Conservation (phyloP, 2,113 vertebrate genomes). For the Actinemys pallida region DNA sequence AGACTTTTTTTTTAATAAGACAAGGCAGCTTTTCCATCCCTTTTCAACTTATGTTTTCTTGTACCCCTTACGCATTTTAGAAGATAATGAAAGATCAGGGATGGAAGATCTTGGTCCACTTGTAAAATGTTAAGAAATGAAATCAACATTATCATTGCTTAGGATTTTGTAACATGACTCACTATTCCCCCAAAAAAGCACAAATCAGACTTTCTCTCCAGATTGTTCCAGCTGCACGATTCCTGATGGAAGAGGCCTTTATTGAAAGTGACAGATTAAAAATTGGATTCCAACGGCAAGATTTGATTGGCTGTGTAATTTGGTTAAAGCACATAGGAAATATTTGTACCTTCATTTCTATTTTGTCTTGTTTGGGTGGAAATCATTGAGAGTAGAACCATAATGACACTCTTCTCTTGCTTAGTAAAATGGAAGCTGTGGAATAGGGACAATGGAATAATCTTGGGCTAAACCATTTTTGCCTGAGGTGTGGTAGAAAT, state of each 20-base stretch:
- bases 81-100: background rate
- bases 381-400: background rate
- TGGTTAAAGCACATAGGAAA: conserved; percentile 36
- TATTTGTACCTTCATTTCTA: background rate
- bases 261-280: conserved; percentile 61
- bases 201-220: conserved; percentile 3
- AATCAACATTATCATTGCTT: background rate
- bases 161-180: background rate
- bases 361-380: background rate
- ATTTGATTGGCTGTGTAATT: conserved; percentile 57
- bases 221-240: conserved; percentile 50
- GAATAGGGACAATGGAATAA: background rate
- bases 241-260: conserved; percentile 62
- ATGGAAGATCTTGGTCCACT: background rate
- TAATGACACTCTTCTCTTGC: background rate
- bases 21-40: background rate
- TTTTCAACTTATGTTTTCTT: background rate
- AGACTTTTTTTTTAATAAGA: background rate
- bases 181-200: background rate
- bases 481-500: background rate
- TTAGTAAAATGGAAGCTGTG: background rate
- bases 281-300: conserved; percentile 59
- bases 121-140: conserved; percentile 7
- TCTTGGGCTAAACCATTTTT: background rate
- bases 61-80: background rate